A percentile compares a stretch with the other conserved stretches of the same genome.
Conservation (phyloP, 2,113 vertebrate genomes). For the Dipodomys spectabilis region DNA sequence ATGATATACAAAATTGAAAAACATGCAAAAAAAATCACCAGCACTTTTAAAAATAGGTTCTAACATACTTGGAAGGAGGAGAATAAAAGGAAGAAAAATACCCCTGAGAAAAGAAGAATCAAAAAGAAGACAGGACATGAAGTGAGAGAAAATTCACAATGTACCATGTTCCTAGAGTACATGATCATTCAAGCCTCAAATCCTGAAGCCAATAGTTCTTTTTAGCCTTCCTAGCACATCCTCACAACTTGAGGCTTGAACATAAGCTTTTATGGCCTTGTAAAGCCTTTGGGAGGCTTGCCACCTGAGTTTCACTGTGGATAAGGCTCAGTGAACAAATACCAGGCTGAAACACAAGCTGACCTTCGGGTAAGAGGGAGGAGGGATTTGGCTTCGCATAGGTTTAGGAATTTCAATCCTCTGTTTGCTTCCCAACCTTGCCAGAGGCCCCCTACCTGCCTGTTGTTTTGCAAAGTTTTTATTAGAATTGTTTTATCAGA, state of each 20-base stretch:
- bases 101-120: background rate
- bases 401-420: slow-evolving; percentile 60
- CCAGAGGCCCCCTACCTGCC: background rate
- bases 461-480: background rate
- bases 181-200: slow-evolving; percentile 63
- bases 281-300: slow-evolving; percentile 67
- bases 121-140: background rate
- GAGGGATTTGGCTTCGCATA: slow-evolving; percentile 56
- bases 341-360: slow-evolving; percentile 60
- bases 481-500: background rate
- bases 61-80: background rate
- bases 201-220: slow-evolving; percentile 47
- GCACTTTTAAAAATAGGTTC: slow-evolving; percentile 34
- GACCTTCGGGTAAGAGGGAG: slow-evolving; percentile 59
- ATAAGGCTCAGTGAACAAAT: slow-evolving; percentile 74
- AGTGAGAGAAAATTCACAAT: background rate
- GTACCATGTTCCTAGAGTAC: background rate
- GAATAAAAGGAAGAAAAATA: background rate
- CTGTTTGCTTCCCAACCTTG: slow-evolving; percentile 47
- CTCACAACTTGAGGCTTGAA: slow-evolving; percentile 56
- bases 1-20: slow-evolving; percentile 27
- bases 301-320: slow-evolving; percentile 46
- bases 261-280: slow-evolving; percentile 49
- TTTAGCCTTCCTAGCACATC: slow-evolving; percentile 62
- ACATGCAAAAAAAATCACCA: background rate